Evolutionary conservation across 2,113 vertebrate species (phyloP).

Genomic region (Cyprinodon brontotheroides): DNA sequence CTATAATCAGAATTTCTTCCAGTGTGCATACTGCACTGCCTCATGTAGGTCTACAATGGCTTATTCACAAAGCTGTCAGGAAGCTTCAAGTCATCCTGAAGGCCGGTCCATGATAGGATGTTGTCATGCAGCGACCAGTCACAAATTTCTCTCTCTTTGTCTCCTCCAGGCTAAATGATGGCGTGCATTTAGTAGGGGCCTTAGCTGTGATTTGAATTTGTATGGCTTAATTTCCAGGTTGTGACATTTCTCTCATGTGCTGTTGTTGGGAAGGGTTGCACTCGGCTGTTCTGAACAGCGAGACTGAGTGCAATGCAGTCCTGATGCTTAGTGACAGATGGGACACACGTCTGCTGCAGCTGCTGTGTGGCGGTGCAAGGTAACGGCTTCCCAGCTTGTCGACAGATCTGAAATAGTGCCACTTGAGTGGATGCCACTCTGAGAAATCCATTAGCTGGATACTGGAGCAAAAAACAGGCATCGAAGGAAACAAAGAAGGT

Average conservation of each 20-base stretch:
- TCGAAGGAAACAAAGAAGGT: constrained; percentile 15
- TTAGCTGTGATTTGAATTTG: constrained; percentile 61
- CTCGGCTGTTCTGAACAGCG: constrained; percentile 51
- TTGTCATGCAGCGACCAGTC: constrained; percentile 30
- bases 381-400: constrained; percentile 46
- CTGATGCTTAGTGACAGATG: constrained; percentile 64
- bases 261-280: constrained; percentile 61
- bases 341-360: constrained; percentile 45
- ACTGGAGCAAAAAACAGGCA: constrained; percentile 29
- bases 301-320: constrained; percentile 1
- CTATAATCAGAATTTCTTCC: background rate
- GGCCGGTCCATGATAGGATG: constrained; percentile 21
- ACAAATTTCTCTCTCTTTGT: constrained; percentile 5
- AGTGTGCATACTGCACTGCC: background rate
- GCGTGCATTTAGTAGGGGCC: constrained; percentile 28
- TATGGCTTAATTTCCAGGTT: constrained; percentile 68
- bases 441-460: constrained; percentile 59
- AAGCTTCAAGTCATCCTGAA: constrained; percentile 11
- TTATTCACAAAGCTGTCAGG: constrained; percentile 1
- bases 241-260: constrained; percentile 61
- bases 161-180: constrained; percentile 46
- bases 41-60: constrained; percentile 3
- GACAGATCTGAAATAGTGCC: constrained; percentile 66
- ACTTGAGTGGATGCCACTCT: constrained; percentile 56
- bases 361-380: constrained; percentile 49